Evolutionary conservation across 2,113 vertebrate species (phyloP), one percentile per base, ranked within the genome.

Genomic region (Echinops telfairi): DNA sequence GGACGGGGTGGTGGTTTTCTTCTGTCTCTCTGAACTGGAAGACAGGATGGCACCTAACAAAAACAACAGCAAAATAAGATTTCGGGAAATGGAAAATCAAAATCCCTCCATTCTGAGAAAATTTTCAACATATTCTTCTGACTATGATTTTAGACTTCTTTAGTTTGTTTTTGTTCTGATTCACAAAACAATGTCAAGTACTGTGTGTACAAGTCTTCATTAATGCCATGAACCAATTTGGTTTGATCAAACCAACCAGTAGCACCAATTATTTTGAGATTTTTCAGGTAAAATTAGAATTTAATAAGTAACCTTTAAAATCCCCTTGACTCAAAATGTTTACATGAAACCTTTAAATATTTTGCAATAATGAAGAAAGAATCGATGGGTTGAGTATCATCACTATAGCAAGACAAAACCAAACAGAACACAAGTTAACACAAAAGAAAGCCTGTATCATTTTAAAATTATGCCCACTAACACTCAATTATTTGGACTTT

Each of bases 391-490:
- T 33, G 31, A 77, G n/a, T 58, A 88, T 71, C 2, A 33, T 71
- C 23, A 62, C 2, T 86, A 16, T 75, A 31, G 83, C 71, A 89
- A 57, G 71, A 47, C 8, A 29, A 85, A 62, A 1, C 31, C 17
- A 92, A 93, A 38, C 3, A 89, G 82, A 92, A 80, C 3, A 58
- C 40, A 60, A 78, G 43, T 92, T 10, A 38, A 86, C 1, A 85
- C 23, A 19, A 71, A 89, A 66, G 25, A 60, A 93, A 64, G 6
- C 19, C 27, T 31, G 9, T 82, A 2, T 77, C 10, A 29, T 38
- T 64, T 66, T 87, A 60, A 83, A 86, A 58, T 75, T 43, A 79
- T 77, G 31, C 29, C 7, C 20, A 33, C 3, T 79, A 66, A 15
- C 12, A 58, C 85, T 89, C 19, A 81, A 60, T 10, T 31, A 22